Evolutionary conservation across 2,113 vertebrate species (phyloP).

Genomic region (Malurus melanocephalus): DNA sequence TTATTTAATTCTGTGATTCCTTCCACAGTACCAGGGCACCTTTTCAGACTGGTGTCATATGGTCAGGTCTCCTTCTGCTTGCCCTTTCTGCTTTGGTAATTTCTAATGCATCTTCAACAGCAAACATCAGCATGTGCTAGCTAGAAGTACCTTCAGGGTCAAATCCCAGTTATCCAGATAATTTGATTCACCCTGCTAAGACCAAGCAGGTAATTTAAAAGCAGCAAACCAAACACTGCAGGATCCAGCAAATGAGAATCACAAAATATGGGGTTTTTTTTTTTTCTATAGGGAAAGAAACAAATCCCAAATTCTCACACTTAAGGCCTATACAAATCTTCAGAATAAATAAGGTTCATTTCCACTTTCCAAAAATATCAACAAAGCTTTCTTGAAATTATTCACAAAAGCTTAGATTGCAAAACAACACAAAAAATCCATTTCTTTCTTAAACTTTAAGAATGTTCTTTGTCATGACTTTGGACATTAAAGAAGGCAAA

Average conservation of each 20-base stretch:
- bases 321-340: not conserved
- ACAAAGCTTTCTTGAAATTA: not conserved
- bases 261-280: not conserved
- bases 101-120: not conserved
- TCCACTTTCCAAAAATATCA: not conserved
- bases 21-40: not conserved
- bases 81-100: not conserved
- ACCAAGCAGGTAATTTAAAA: not conserved
- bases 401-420: not conserved
- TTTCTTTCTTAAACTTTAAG: not conserved
- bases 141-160: not conserved
- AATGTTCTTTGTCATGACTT: not conserved
- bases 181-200: not conserved
- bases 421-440: not conserved
- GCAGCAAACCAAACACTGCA: not conserved
- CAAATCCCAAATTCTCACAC: not conserved
- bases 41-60: not conserved
- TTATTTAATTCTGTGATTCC: not conserved
- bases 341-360: not conserved
- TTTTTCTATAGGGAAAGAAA: not conserved
- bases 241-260: not conserved
- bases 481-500: not conserved
- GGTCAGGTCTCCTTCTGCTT: not conserved
- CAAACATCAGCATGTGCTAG: not conserved
- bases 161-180: not conserved